Percentiles rank a stretch among this genome's conserved stretches.
Conservation (phyloP, 2,113 vertebrate species). For the Ovibos moschatus region DNA sequence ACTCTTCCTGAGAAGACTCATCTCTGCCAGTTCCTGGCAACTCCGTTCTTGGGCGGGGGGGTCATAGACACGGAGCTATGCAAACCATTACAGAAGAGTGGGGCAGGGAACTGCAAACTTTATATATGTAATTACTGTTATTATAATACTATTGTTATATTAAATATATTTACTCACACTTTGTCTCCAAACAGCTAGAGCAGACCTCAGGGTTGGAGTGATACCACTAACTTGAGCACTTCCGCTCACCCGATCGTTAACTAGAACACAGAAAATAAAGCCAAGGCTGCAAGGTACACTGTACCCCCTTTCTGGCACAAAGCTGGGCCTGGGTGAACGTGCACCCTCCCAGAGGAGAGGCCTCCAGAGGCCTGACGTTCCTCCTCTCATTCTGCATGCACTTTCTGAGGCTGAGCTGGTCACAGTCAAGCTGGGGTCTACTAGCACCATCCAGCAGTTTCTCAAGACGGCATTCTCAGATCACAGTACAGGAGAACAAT, state of each 20-base stretch:
- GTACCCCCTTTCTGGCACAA: background rate
- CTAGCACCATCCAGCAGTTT: background rate
- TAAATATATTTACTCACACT: constrained; percentile 72
- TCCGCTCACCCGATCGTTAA: background rate
- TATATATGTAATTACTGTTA: constrained; percentile 71
- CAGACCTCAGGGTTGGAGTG: background rate
- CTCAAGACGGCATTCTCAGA: background rate
- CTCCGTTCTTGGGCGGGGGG: background rate
- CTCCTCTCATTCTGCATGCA: background rate
- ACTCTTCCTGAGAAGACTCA: constrained; percentile 19
- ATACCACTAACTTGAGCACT: background rate
- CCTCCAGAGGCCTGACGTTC: background rate
- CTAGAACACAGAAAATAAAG: constrained; percentile 23
- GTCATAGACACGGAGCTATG: constrained; percentile 14
- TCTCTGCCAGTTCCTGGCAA: constrained; percentile 37
- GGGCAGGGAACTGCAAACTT: background rate
- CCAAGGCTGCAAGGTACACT: background rate
- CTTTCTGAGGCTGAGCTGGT: background rate
- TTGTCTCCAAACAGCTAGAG: constrained; percentile 37
- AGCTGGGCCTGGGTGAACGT: background rate
- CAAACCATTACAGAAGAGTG: constrained; percentile 31
- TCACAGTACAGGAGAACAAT: background rate
- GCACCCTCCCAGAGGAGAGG: background rate
- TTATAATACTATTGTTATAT: constrained; percentile 65
- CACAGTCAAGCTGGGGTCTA: background rate